These are phyloP conservation scores for Homarus americanus DNA, from an alignment of 1,140 invertebrate genomes.

Conservation along the genomic window DNA sequence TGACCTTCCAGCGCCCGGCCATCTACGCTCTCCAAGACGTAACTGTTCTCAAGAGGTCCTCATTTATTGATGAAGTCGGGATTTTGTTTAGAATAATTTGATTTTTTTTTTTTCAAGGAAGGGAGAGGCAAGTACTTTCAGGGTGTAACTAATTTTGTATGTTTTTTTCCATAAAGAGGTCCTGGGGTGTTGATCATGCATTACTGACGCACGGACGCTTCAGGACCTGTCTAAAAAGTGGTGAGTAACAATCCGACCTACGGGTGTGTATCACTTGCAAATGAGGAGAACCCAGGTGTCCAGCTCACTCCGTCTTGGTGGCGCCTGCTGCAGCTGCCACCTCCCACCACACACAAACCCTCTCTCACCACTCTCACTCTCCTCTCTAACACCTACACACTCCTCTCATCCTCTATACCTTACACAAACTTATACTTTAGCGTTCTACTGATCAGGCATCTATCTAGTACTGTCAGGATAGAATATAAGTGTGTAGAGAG, in stretches of 20 bases:
- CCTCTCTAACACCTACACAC: neutral
- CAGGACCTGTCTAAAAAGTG: constrained; percentile 33
- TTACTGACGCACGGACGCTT: constrained; percentile 33
- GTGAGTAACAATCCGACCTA: constrained; percentile 37
- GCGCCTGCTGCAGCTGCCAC: constrained; percentile 37
- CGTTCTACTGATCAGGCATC: neutral
- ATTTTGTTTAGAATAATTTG: too few relatives aligned
- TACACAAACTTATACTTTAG: neutral
- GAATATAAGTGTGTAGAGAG: neutral
- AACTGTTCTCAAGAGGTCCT: too few relatives aligned
- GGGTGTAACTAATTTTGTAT: too few relatives aligned
- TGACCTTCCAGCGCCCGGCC: too few relatives aligned
- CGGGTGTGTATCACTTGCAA: constrained; percentile 67
- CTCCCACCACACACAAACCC: neutral
- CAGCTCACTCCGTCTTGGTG: constrained; percentile 40
- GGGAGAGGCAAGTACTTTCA: too few relatives aligned
- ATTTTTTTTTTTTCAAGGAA: too few relatives aligned
- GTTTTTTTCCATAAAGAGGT: too few relatives aligned
- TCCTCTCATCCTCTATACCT: neutral
- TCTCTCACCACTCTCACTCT: neutral
- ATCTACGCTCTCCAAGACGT: too few relatives aligned
- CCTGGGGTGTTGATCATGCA: too few relatives aligned
- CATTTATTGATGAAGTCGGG: too few relatives aligned
- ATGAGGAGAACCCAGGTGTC: constrained; percentile 64
- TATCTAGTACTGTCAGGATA: neutral